Conservation (phyloP, 2,888 invertebrate genomes). For the Hypomecis atomaria region DNA sequence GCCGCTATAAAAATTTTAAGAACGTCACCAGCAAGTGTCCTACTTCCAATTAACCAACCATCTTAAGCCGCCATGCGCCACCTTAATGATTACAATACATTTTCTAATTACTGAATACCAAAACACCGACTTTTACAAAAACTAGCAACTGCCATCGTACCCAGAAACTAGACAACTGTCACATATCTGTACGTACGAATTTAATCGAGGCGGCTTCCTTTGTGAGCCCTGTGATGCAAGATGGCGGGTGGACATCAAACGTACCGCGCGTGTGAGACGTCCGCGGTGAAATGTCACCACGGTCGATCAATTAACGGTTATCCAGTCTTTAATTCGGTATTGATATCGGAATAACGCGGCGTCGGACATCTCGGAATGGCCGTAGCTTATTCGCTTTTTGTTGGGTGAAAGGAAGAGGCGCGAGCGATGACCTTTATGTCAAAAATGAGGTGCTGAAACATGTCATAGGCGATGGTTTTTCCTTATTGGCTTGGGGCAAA, state of each 20-base stretch:
- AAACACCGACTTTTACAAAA: slow-evolving; percentile 55
- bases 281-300: slow-evolving; percentile 81
- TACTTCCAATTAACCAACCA: slow-evolving; percentile 25
- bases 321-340: slow-evolving; percentile 71
- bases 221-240: slow-evolving; percentile 59
- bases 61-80: slow-evolving; percentile 30
- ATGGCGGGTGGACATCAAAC: slow-evolving; percentile 71
- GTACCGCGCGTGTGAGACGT: slow-evolving; percentile 70
- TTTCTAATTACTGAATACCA: slow-evolving; percentile 53
- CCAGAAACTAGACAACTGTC: slow-evolving; percentile 75
- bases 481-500: slow-evolving; percentile 1
- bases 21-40: slow-evolving; percentile 32
- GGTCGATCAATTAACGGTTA: slow-evolving; percentile 78
- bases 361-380: slow-evolving; percentile 55
- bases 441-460: slow-evolving; percentile 7
- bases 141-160: slow-evolving; percentile 61
- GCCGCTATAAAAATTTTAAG: slow-evolving; percentile 14
- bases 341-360: slow-evolving; percentile 69
- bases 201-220: slow-evolving; percentile 78
- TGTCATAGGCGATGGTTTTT: slow-evolving; percentile 9
- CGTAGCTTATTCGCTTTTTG: slow-evolving; percentile 62
- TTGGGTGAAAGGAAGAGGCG: slow-evolving; percentile 45
- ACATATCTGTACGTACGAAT: slow-evolving; percentile 80
- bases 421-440: slow-evolving; percentile 36
- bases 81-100: slow-evolving; percentile 34